Base-by-base conservation (phyloP, 2,113 vertebrate genomes). In the Meleagris gallopavo region DNA sequence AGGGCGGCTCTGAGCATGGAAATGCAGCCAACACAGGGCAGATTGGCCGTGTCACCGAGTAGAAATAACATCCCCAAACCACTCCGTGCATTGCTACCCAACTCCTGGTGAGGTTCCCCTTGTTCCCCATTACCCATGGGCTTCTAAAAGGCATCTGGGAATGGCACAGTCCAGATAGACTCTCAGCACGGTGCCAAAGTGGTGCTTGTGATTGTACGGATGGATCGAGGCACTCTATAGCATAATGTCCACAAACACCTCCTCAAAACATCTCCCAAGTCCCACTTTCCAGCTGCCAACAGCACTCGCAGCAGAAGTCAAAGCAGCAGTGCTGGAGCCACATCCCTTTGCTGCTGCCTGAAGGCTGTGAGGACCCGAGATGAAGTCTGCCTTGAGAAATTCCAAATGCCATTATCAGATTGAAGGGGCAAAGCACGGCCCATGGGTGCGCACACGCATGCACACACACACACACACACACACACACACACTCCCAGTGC, bases 281-380 rank as follows among this genome's bases (percentile, higher is more conserved):
- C 86, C 50, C 2, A 92, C 95, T 96, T 93, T 94, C 93, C 95
- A 96, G 5, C 94, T 95, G 95, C 92, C 95, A 96, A 83, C 77
- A 96, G 93, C 83, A 5, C 81, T 80, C 74, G 11, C 90, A 74
- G 92, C 94, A 65, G 41, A 96, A 96, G 90, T 90, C 95, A 93
- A 94, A 95, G 93, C 93, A 95, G 94, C 92, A 95, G 89, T 77
- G 20, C 86, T 4, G 67, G 74, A 52, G 94, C 93, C 67, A 24
- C 80, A 67, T 91, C 77, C 77, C 83, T 61, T 38, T 74, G 78
- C 86, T 21, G 67, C 41, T 11, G 45, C 87, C 90, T 84, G 83
- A 95, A 96, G 72, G 89, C 91, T 80, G n/a, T 27, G 13, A 87
- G 91, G 92, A 67, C 41, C 4, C 36, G 48, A 90, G 84, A 88